Evolutionary conservation across 2,888 invertebrate species (phyloP), one percentile per base, ranked within the genome.

Genomic region (Ormyrus pomaceus): DNA sequence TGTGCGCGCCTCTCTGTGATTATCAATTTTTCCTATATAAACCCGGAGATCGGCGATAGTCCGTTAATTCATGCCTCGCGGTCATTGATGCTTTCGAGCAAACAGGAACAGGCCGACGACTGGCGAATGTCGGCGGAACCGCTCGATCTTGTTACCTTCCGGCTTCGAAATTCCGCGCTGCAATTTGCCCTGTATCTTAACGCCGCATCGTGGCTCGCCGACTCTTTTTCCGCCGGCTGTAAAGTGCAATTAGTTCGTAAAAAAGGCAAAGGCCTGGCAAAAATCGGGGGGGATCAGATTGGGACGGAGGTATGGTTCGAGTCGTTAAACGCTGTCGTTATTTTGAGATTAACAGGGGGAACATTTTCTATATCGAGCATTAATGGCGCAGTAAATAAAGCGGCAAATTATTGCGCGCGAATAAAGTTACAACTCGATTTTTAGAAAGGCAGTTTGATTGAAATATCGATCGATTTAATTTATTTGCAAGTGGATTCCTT

Each of bases 131-230:
- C 56, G 45, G 11, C 69, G 56, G 46, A 56, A 55, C 55, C 55
- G 11, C 55, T 55, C 58, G 11, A 59, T 51, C 6, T 51, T 13
- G 19, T n/a, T 72, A 62, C 66, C 76, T 76, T 76, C 68, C 77
- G 77, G 70, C 70, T 56, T 56, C 69, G 59, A 62, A 76, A 55
- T 55, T 46, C 73, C 55, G n/a, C 48, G 55, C 82, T 74, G 75
- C 81, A 77, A 72, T 78, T 72, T 68, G 59, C 61, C 66, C 66
- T 34, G 51, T 76, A 76, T 76, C 75, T 68, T 46, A 13, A 53
- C 73, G 64, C 65, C 64, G 64, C 73, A 65, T 73, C 59, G 58
- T 8, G 5, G n/a, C 58, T 34, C 34, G 3, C 34, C 34, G 34
- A 19, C 3, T 59, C 68, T 58, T 59, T 66, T 66, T 48, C 11